phyloP scores from a whole-genome alignment of 2,797 vertebrate genomes.

The Enteromius mattozi region DNA sequence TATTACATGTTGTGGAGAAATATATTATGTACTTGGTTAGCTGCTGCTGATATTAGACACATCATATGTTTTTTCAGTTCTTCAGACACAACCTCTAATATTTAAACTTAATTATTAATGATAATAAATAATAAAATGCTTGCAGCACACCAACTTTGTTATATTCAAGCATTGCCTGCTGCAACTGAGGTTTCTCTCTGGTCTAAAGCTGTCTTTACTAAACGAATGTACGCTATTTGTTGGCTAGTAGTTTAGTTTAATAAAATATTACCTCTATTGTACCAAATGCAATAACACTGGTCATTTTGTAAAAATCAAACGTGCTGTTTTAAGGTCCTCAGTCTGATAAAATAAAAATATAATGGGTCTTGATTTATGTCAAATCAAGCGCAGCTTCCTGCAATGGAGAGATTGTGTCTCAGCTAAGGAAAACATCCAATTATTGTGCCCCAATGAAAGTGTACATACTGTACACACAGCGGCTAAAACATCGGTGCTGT shows the following conservation, averaged over 20 bases:
- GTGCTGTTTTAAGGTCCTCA: background rate
- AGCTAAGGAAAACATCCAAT: slow-evolving; percentile 29
- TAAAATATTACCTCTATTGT: background rate
- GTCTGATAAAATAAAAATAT: background rate
- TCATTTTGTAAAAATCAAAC: too few relatives aligned
- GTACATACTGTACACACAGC: background rate
- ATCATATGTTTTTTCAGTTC: slow-evolving; percentile 7
- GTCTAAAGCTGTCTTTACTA: background rate
- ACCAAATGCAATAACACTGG: too few relatives aligned
- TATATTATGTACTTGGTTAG: background rate
- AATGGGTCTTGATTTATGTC: slow-evolving; percentile 18
- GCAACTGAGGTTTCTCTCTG: background rate
- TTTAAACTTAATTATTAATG: slow-evolving; percentile 14
- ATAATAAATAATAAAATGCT: slow-evolving; percentile 9
- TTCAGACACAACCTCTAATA: slow-evolving; percentile 1
- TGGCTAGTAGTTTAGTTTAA: background rate
- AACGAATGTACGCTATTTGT: background rate
- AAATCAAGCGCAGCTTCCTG: background rate
- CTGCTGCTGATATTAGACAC: background rate
- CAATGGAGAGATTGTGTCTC: slow-evolving; percentile 1
- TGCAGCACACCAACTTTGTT: background rate
- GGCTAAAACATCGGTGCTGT: slow-evolving; percentile 8
- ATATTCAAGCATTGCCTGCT: background rate
- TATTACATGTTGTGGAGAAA: background rate
- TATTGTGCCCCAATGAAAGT: slow-evolving; percentile 24